Percentiles rank a stretch among this genome's conserved stretches.
Conservation (phyloP, 2,888 invertebrate genomes). For the Boloria selene region DNA sequence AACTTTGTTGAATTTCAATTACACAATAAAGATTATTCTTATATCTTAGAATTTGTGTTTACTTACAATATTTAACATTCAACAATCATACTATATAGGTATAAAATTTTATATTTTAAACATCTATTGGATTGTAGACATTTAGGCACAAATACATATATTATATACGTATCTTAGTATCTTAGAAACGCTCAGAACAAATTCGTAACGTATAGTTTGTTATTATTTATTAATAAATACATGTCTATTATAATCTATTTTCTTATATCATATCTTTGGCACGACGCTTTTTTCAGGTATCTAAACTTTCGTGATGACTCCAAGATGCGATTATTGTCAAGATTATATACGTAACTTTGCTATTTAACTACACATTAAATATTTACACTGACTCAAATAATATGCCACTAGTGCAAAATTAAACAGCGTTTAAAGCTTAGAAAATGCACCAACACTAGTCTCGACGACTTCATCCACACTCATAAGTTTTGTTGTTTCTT, state of each 20-base stretch:
- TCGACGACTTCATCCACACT: slow-evolving; percentile 22
- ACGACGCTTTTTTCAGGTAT: slow-evolving; percentile 43
- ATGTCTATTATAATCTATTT: slow-evolving; percentile 2
- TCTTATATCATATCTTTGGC: slow-evolving; percentile 48
- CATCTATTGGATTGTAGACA: background rate
- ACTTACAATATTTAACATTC: no score
- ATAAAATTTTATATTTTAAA: background rate
- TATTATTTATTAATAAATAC: slow-evolving; percentile 4
- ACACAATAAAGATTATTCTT: no score
- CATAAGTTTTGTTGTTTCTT: background rate
- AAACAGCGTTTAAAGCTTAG: slow-evolving; percentile 40
- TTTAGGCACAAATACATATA: no score
- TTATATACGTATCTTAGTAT: background rate
- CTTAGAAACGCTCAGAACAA: background rate
- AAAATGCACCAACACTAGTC: slow-evolving; percentile 40
- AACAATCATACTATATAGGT: background rate
- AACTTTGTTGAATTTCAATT: no score
- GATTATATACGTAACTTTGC: slow-evolving; percentile 27
- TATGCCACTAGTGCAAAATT: slow-evolving; percentile 31
- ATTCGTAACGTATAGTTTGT: slow-evolving; percentile 1
- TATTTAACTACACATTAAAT: slow-evolving; percentile 5
- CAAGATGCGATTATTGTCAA: slow-evolving; percentile 45
- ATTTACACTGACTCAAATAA: slow-evolving; percentile 24
- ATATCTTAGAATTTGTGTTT: no score
- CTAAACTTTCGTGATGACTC: slow-evolving; percentile 35